phyloP scores from a whole-genome alignment of 2,797 vertebrate species.

The Chromobotia macracanthus region DNA sequence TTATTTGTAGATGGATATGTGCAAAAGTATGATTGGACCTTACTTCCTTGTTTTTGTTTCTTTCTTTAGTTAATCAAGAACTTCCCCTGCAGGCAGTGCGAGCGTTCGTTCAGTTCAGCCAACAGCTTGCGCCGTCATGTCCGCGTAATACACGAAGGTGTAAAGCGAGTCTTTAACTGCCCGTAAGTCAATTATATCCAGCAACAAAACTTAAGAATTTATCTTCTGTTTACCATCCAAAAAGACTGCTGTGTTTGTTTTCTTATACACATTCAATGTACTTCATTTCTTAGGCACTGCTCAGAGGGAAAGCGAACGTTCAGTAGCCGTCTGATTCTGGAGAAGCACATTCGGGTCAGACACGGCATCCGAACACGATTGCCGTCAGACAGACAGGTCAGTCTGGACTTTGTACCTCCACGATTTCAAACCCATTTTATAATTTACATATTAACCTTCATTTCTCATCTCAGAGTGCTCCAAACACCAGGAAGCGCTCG shows the following conservation, averaged over 20 bases:
- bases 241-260: background rate
- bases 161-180: constrained; percentile 94
- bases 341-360: constrained; percentile 92
- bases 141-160: constrained; percentile 92
- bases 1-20: no score
- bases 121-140: constrained; percentile 92
- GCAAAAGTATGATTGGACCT: background rate
- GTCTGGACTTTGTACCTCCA: constrained; percentile 27
- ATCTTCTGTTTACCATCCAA: background rate
- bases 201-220: background rate
- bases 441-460: background rate
- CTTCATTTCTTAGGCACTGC: constrained; percentile 81
- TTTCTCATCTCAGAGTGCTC: constrained; percentile 49
- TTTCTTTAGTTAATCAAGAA: constrained; percentile 80
- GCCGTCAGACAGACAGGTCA: constrained; percentile 73
- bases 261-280: background rate
- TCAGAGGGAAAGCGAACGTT: constrained; percentile 94
- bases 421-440: background rate
- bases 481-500: constrained; percentile 74
- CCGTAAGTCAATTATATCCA: constrained; percentile 75
- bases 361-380: constrained; percentile 79
- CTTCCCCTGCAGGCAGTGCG: constrained; percentile 92
- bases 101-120: constrained; percentile 92
- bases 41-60: background rate
- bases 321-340: constrained; percentile 91